Percentiles rank a stretch among this genome's conserved stretches.
Conservation (phyloP, 2,113 vertebrate species). For the Acinonyx jubatus region DNA sequence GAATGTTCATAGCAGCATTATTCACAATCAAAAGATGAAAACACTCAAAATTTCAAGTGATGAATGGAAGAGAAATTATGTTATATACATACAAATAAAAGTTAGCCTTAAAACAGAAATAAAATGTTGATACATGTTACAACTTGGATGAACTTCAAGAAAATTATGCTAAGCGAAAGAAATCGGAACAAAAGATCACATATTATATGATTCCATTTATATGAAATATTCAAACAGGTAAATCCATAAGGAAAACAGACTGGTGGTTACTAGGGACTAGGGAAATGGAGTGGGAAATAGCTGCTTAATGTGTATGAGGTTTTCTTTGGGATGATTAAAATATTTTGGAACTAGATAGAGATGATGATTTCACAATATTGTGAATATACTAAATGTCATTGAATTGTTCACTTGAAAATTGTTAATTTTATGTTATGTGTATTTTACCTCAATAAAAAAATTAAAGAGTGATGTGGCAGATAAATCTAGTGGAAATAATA, state of each 20-base stretch:
- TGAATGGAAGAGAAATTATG: neutral
- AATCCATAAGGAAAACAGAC: neutral
- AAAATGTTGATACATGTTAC: neutral
- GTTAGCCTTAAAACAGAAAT: neutral
- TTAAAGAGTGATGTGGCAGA: neutral
- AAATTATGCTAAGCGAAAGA: neutral
- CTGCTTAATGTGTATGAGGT: neutral
- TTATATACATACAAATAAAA: neutral
- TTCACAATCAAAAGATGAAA: neutral
- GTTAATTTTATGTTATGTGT: neutral
- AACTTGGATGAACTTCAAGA: neutral
- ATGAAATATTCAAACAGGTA: neutral
- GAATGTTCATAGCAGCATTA: neutral
- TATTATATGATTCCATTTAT: neutral
- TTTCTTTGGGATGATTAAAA: neutral
- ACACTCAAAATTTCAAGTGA: neutral
- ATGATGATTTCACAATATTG: neutral
- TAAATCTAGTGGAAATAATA: neutral
- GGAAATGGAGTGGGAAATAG: neutral
- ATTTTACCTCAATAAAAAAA: neutral
- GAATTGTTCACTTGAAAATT: neutral
- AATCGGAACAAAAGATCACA: neutral
- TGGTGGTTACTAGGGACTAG: neutral
- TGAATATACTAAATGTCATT: neutral
- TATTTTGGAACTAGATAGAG: neutral